Percentiles rank a stretch among this genome's conserved stretches.
phyloP scores from a whole-genome alignment of 2,113 vertebrate genomes.

The Otus sunia region DNA sequence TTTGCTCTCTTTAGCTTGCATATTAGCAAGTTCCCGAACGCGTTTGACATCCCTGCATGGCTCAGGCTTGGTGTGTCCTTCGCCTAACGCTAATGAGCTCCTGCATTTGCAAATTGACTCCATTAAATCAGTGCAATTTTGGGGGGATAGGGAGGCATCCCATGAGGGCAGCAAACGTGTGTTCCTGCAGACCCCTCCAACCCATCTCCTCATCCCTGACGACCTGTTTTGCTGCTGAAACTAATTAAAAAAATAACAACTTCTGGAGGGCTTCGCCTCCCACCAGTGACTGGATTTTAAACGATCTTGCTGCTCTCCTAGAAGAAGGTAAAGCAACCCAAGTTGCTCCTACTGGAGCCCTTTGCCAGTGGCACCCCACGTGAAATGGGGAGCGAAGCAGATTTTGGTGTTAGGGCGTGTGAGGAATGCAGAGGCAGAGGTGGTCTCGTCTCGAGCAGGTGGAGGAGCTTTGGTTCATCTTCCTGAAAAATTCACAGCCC shows the following conservation, averaged over 20 bases:
- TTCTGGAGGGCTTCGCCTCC: not conserved
- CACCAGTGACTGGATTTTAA: rapidly evolving
- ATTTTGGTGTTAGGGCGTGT: rapidly evolving
- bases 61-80: not conserved
- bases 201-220: not conserved
- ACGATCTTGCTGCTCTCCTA: not conserved
- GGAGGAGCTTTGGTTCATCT: not conserved
- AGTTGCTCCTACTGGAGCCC: not conserved
- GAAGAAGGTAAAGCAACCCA: not conserved
- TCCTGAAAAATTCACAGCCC: not conserved
- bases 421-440: rapidly evolving
- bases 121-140: not conserved
- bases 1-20: not conserved
- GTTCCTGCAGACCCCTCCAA: not conserved
- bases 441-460: rapidly evolving
- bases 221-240: not conserved
- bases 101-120: not conserved
- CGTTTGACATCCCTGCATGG: not conserved
- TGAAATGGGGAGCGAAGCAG: not conserved
- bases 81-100: not conserved
- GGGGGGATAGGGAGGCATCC: not conserved
- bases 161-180: not conserved
- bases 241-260: not conserved
- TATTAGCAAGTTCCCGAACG: not conserved
- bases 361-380: not conserved